Base-by-base conservation (phyloP, 2,113 vertebrate species). In the Physeter macrocephalus region DNA sequence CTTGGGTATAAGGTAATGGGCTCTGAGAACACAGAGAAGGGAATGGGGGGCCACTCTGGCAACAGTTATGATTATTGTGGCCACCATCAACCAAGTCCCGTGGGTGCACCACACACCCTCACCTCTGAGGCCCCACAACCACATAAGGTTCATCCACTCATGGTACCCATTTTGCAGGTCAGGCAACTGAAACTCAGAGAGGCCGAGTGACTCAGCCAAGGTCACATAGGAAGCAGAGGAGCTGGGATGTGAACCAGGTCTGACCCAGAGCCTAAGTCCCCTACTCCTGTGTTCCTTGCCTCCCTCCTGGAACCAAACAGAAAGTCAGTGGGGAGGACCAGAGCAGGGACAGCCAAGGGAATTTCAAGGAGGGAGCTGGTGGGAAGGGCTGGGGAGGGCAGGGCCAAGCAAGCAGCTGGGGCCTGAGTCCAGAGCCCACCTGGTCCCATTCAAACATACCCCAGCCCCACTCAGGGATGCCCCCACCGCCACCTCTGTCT, bases 51-150 rank as follows among this genome's bases (percentile, higher is more conserved):
- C n/a, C 54, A 49, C 41, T 7, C 21, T 29, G 67, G 64, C 36
- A 49, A 34, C 7, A 25, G 41, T 13, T n/a, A 62, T 5, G 7
- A 36, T 62, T 29, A 46, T 0, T 0, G 13, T 17, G 77, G 61
- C 34, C 62, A 34, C 31, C 43, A 52, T 72, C 52, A 69, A 54
- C 67, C 23, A 5, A 74, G 64, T 8, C 75, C 17, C 4, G 0
- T 21, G n/a, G 3, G 39, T n/a, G 11, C 0, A 36, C 36, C 13
- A 25, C 4, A 74, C 10, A 11, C 31, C 25, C n/a, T 72, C 23
- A 49, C 29, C 49, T 61, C 77, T 43, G 71, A 78, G 17, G 39
- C 27, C 62, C 23, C 39, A 41, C 21, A n/a, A 29, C 25, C 49
- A 75, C 4, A 0, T 36, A 36, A 62, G 46, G 14, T 4, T 3